phyloP scores from a whole-genome alignment of 2,797 vertebrate genomes.

The Lithobates sylvaticus region DNA sequence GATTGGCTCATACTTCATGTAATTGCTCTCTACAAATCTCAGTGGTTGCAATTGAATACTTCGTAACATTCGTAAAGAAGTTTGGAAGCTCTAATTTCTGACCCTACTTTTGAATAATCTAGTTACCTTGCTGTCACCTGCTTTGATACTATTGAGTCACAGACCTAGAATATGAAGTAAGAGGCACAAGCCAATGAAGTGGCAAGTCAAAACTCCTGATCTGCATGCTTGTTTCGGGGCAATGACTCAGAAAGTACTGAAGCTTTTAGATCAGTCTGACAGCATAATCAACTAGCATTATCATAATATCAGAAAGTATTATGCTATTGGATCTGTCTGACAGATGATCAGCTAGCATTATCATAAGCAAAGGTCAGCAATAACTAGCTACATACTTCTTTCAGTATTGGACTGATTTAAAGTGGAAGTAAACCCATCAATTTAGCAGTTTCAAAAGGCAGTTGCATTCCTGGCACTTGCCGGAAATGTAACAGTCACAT shows the following conservation, averaged over 20 bases:
- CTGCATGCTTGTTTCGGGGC: background rate
- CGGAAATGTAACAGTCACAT: no score
- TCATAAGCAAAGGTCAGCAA: background rate
- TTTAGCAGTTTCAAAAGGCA: no score
- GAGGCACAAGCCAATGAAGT: background rate
- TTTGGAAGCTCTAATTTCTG: no score
- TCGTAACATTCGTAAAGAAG: no score
- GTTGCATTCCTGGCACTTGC: no score
- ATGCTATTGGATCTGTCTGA: background rate
- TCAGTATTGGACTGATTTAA: background rate
- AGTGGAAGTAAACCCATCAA: no score
- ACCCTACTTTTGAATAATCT: background rate
- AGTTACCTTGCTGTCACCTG: no score
- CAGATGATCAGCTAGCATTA: background rate
- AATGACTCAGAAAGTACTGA: background rate
- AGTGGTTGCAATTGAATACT: no score
- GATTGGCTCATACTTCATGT: no score
- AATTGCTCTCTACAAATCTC: no score
- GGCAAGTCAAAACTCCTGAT: background rate
- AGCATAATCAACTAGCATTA: no score
- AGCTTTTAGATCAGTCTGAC: no score
- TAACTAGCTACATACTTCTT: background rate
- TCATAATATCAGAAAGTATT: background rate
- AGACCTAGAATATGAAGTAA: background rate
- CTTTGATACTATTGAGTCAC: background rate